A percentile compares a stretch with the other conserved stretches of the same genome.
Evolutionary conservation across 2,888 invertebrate genomes (phyloP).

Genomic region (Formica aserva): DNA sequence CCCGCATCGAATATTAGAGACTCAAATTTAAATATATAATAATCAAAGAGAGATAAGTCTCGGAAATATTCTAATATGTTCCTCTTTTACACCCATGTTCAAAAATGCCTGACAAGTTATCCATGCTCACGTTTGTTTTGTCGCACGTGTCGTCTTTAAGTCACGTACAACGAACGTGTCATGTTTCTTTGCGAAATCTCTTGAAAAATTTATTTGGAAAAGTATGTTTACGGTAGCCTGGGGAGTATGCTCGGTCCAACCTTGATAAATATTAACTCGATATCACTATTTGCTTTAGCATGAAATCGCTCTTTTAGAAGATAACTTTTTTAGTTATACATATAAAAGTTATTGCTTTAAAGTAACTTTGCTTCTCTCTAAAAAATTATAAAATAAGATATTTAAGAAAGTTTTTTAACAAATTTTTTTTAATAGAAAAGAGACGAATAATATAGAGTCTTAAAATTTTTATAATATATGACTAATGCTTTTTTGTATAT

Average conservation of each 20-base stretch:
- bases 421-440: neutral
- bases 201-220: constrained; percentile 16
- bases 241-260: neutral
- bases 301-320: neutral
- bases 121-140: constrained; percentile 58
- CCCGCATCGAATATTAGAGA: neutral
- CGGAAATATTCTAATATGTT: neutral
- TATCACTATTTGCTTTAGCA: neutral
- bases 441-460: neutral
- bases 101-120: constrained; percentile 53
- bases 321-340: neutral
- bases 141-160: constrained; percentile 17
- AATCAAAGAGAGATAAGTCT: neutral
- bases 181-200: constrained; percentile 7
- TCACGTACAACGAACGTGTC: constrained; percentile 26
- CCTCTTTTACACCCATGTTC: neutral
- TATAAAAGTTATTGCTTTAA: neutral
- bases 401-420: neutral
- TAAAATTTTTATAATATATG: neutral
- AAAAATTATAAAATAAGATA: neutral
- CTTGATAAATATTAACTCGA: neutral
- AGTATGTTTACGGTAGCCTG: neutral
- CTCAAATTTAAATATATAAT: neutral
- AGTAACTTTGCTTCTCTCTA: neutral
- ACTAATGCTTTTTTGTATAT: neutral